These are phyloP conservation scores for Zeus faber DNA, from an alignment of 2,113 vertebrate genomes.

Conservation along the genomic window DNA sequence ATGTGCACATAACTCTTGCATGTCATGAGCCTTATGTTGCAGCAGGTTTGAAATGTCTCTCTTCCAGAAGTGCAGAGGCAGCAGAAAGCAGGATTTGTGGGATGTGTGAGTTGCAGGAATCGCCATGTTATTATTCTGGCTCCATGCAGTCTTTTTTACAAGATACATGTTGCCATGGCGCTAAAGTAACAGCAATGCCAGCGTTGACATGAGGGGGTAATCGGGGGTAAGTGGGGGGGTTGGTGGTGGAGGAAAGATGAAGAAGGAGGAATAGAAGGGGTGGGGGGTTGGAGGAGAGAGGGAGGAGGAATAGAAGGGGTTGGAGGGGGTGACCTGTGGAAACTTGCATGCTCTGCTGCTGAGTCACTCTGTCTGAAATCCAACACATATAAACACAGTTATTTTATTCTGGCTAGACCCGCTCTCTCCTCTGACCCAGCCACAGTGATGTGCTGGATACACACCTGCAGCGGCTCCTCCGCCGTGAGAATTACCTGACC, in stretches of 20 bases:
- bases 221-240: too few species aligned
- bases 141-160: conserved; percentile 22
- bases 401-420: conserved; percentile 40
- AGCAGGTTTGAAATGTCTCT: background rate
- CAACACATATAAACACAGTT: conserved; percentile 52
- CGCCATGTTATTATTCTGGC: conserved; percentile 29
- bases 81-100: too few species aligned
- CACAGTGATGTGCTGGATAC: conserved; percentile 7
- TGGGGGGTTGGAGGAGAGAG: conserved; percentile 1
- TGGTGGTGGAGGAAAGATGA: conserved; percentile 7
- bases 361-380: conserved; percentile 64
- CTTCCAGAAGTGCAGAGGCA: conserved; percentile 3
- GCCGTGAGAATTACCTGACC: conserved; percentile 8
- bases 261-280: conserved; percentile 8
- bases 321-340: conserved; percentile 59
- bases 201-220: conserved; percentile 59
- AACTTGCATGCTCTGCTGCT: conserved; percentile 64
- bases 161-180: conserved; percentile 51
- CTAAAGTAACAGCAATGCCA: conserved; percentile 41
- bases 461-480: conserved; percentile 40
- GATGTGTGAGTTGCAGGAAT: background rate
- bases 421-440: conserved; percentile 1
- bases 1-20: conserved; percentile 3
- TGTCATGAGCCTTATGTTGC: background rate
- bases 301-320: conserved; percentile 5